Conservation (phyloP, 2,888 invertebrate species). For the Helobdella robusta region DNA sequence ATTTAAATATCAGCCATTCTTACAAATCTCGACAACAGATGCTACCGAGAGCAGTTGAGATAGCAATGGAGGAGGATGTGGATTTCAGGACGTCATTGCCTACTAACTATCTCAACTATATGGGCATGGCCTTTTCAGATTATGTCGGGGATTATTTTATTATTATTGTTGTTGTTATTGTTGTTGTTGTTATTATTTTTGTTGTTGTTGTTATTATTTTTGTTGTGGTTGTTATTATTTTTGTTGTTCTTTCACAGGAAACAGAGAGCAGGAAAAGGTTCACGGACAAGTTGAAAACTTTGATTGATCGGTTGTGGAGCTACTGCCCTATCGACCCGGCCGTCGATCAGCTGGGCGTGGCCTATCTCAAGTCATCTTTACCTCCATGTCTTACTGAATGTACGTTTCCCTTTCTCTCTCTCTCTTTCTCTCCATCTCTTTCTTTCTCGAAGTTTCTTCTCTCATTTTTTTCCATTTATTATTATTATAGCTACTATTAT, state of each 20-base stretch:
- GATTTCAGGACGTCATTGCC: slow-evolving; percentile 72
- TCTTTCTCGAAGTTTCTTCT: background rate
- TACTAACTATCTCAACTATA: slow-evolving; percentile 63
- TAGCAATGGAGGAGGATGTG: slow-evolving; percentile 62
- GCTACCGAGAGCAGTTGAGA: slow-evolving; percentile 65
- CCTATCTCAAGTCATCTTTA: slow-evolving; percentile 73
- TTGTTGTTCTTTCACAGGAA: background rate
- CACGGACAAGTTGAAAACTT: slow-evolving; percentile 52
- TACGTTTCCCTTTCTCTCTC: slow-evolving; percentile 35
- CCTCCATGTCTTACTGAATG: slow-evolving; percentile 63
- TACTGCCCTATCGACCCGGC: slow-evolving; percentile 65
- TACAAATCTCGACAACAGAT: too few relatives aligned
- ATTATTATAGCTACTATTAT: background rate
- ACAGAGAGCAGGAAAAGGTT: slow-evolving; percentile 50
- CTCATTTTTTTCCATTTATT: background rate
- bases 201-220: too few relatives aligned
- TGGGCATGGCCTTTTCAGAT: slow-evolving; percentile 63
- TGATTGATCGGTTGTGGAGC: slow-evolving; percentile 58
- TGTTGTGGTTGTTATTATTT: too few relatives aligned
- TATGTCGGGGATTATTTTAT: slow-evolving; percentile 37
- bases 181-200: too few relatives aligned
- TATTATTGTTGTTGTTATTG: background rate
- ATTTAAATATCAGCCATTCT: too few relatives aligned
- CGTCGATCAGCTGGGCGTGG: slow-evolving; percentile 75
- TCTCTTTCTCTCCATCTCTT: background rate